Evolutionary conservation across 1,140 invertebrate genomes (phyloP), one percentile per base, ranked within the genome.

Genomic region (Heliconius congener): DNA sequence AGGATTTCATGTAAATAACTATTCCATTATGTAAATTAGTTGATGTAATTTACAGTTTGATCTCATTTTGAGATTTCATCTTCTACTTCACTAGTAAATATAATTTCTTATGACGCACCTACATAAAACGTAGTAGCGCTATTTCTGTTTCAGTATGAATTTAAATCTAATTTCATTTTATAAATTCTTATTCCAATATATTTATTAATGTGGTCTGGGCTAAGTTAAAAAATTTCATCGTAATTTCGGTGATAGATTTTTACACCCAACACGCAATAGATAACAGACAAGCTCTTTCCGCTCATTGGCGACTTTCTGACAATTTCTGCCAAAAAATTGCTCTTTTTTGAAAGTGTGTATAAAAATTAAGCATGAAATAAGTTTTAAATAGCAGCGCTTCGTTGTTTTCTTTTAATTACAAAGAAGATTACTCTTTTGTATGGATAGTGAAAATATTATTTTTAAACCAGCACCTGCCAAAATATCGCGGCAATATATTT

Each of bases 1-100:
- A 30, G 37, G 18, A 72, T 60, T 70, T 72, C 71, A 79, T 46
- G 74, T 34, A 79, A 79, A 79, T 75, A 75, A 55, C 46, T 79
- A 30, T 34, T 23, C 3, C 13, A 66, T 57, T 77, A 79, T 76
- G 66, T 79, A 60, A 23, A 79, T 79, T 76, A 27, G 66, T 23
- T 57, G 70, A 60, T 80, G 57, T 34, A 46, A 73, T 72, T 19
- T 76, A 72, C 37, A 39, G 19, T 37, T 39, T 52, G 39, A 77
- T 70, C 27, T 37, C 34, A 37, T 66, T 66, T 66, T 30, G 60
- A 30, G 60, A 30, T 52, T 52, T 52, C 50, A 19, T 52, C 50
- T 52, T 52, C 50, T 52, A 52, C 50, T 52, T 52, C 2, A 52
- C 50, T 52, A 19, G 50, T 19, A 19, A 52, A 52, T 1, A 19